These are phyloP conservation scores for zebrafish (Danio rerio) DNA, from an alignment of 2,113 vertebrate species.

Conservation along the genomic window DNA sequence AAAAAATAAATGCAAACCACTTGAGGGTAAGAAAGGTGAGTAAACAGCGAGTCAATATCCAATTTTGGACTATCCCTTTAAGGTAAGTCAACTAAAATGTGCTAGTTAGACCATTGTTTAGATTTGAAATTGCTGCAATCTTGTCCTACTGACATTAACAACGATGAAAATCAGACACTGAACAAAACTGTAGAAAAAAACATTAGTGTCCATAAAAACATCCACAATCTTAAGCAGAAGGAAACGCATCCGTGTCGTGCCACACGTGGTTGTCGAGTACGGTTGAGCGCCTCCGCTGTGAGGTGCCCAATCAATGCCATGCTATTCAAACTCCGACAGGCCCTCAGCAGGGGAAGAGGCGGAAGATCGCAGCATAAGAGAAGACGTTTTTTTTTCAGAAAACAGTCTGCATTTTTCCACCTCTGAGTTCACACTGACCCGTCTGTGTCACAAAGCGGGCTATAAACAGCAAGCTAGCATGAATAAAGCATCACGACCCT, in stretches of 20 bases:
- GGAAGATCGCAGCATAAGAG: constrained; percentile 1
- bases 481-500: constrained; percentile 1
- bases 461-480: constrained; percentile 18
- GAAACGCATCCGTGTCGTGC: not conserved
- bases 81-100: too few species aligned
- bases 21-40: too few species aligned
- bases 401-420: not conserved
- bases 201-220: not conserved
- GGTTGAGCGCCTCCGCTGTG: not conserved
- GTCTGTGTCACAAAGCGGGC: not conserved
- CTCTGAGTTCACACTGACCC: constrained; percentile 14
- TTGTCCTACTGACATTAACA: too few species aligned
- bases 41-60: too few species aligned
- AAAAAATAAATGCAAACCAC: too few species aligned
- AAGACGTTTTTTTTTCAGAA: constrained; percentile 7
- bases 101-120: too few species aligned
- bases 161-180: too few species aligned
- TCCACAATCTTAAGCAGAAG: not conserved
- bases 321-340: constrained; percentile 21
- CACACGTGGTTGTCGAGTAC: not conserved
- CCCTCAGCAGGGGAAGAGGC: constrained; percentile 13
- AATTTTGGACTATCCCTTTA: too few species aligned
- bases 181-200: too few species aligned
- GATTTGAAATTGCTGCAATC: too few species aligned
- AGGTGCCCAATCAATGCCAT: constrained; percentile 10